Evolutionary conservation across 2,113 vertebrate genomes (phyloP).

Genomic region (Anarhynchus alexandrinus): DNA sequence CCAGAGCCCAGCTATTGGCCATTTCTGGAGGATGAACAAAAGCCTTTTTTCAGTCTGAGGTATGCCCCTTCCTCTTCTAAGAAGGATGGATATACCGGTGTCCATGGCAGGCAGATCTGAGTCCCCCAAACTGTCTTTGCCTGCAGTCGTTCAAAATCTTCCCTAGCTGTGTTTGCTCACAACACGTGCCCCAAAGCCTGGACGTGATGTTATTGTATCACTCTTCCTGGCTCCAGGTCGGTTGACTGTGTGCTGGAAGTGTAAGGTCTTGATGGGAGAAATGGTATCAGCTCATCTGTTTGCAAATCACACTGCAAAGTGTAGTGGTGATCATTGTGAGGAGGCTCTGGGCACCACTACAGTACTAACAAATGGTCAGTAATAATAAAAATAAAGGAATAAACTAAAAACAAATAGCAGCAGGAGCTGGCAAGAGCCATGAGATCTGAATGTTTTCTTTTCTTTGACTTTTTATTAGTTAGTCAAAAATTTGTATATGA

Average conservation of each 20-base stretch:
- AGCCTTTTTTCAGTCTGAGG: background rate
- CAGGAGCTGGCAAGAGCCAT: conserved; percentile 1
- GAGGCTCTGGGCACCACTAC: conserved; percentile 14
- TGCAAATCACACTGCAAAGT: background rate
- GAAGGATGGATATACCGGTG: background rate
- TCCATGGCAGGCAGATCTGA: no score
- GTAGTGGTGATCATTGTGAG: background rate
- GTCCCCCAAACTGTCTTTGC: background rate
- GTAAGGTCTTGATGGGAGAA: background rate
- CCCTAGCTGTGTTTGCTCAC: background rate
- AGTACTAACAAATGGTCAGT: background rate
- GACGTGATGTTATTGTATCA: background rate
- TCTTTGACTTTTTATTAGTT: background rate
- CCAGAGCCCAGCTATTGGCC: background rate
- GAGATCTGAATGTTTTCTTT: background rate
- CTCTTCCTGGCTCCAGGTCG: background rate
- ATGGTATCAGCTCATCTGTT: background rate
- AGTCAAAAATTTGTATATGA: background rate
- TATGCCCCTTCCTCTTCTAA: background rate
- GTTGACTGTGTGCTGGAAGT: background rate
- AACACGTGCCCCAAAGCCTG: background rate
- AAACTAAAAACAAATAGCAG: conserved; percentile 12
- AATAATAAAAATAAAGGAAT: conserved; percentile 33
- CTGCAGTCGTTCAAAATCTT: background rate
- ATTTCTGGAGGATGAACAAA: background rate